Evolutionary conservation across 2,113 vertebrate species (phyloP), one percentile per base, ranked within the genome.

Genomic region (Eulemur macaco): DNA sequence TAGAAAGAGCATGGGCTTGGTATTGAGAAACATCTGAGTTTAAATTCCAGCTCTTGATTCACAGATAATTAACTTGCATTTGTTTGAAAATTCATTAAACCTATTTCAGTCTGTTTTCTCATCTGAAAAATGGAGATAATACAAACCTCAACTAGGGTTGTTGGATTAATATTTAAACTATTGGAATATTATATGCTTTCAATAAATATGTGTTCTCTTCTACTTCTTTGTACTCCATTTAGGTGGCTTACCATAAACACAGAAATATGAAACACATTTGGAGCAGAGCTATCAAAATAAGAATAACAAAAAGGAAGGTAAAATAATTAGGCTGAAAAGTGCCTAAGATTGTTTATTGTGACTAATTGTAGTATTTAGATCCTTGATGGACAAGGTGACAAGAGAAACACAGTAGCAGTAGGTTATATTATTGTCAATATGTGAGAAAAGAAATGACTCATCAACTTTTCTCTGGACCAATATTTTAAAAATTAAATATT

Each of bases 211-310:
- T 86, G 2, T 47, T 95, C 21, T 77, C 18, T 94, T 74, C 31
- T 76, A 20, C 29, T 63, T 4, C 47, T 89, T 91, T 60, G 29
- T 31, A 68, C 4, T 64, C 34, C 15, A 31, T 3, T 90, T 47
- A 96, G 37, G 31, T 78, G 5, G 4, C 20, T 89, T 95, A 91
- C 10, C 10, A 71, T 34, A 52, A 47, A 34, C 10, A 13, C 8
- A 95, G n/a, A 97, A 81, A 76, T 85, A 34, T 47, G n/a, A 68
- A 50, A 69, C 37, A 80, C 17, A 82, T 73, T 86, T 95, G 47
- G 89, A 76, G 17, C 6, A 78, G 20, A 73, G 76, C 6, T 94
- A 80, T 96, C 5, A 50, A 92, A 92, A 81, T 37, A 93, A 68
- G 8, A 87, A 87, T 45, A 77, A 71, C 37, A 76, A 66, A 78